phyloP scores from a whole-genome alignment of 2,113 vertebrate genomes.

The Thryonomys swinderianus region DNA sequence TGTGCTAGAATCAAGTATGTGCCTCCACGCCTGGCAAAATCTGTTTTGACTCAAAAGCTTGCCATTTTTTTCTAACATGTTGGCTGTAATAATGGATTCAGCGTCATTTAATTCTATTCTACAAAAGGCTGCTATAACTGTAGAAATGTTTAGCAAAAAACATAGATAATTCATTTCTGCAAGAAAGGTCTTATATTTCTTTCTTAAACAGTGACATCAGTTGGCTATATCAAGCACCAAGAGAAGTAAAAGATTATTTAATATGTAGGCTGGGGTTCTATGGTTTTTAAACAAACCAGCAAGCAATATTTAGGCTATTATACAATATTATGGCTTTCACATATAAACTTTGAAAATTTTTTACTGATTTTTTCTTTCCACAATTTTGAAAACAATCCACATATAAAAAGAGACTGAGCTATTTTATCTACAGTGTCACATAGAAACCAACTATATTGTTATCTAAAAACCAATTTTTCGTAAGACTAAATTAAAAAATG shows the following conservation, averaged over 20 bases:
- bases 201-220: slow-evolving; percentile 31
- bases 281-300: slow-evolving; percentile 35
- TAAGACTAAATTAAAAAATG: slow-evolving; percentile 16
- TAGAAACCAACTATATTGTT: neutral
- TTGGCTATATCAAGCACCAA: neutral
- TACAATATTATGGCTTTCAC: neutral
- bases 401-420: neutral
- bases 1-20: no score
- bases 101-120: neutral
- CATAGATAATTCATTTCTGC: neutral
- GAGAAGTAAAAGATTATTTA: neutral
- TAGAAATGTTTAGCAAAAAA: neutral
- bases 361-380: slow-evolving; percentile 12
- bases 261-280: neutral
- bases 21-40: neutral
- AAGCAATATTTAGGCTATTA: slow-evolving; percentile 32
- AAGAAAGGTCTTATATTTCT: neutral
- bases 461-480: slow-evolving; percentile 10
- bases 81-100: slow-evolving; percentile 14
- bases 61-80: neutral
- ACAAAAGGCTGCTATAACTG: slow-evolving; percentile 17
- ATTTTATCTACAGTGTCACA: neutral
- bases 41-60: slow-evolving; percentile 36
- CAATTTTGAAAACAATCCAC: neutral
- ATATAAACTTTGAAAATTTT: neutral